Base-by-base conservation (phyloP, 2,888 invertebrate species). In the Rhyacophila evoluta region DNA sequence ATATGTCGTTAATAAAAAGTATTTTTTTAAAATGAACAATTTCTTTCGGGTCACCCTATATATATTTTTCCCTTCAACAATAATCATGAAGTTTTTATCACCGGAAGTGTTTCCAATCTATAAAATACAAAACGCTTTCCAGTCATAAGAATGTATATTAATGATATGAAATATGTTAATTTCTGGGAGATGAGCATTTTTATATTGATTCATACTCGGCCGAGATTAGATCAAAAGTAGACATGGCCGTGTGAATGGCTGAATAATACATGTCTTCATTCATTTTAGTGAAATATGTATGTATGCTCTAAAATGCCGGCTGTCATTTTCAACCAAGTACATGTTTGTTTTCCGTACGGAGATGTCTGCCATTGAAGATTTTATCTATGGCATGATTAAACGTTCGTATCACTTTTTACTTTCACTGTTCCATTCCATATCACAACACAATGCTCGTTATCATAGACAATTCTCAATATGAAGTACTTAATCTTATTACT, bases 281-380 rank as follows among this genome's bases (percentile, higher is more conserved):
- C 15, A 55, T 55, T 55, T 55, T 55, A 12, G 10, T 55, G 55
- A 55, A 55, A 8, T 25, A 55, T 55, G 15, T 55, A 55, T 19
- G 2, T 25, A 55, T 55, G 15, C 19, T 55, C 55, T 15, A 55
- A 19, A 55, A 55, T 8, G 12, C 15, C 6, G 55, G 25, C 55
- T 55, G 55, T 55, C 55, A 55, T 55, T 55, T 55, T 55, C 25
- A 19, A 55, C 55, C 15, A n/a, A n/a, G n/a, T n/a, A n/a, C 10
- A 55, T 55, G 25, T 55, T 55, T 55, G 55, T 55, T 55, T 55
- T 55, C 12, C 55, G 15, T 55, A 55, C 19, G 55, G 55, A 55
- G 55, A 55, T 55, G 55, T 55, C 55, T 55, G 2, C 6, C 8
- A 8, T 1, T 55, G 19, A 5, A 55, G 55, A 55, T 55, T 2